These are phyloP conservation scores for Natator depressus DNA, from an alignment of 2,113 vertebrate species.

Conservation along the genomic window DNA sequence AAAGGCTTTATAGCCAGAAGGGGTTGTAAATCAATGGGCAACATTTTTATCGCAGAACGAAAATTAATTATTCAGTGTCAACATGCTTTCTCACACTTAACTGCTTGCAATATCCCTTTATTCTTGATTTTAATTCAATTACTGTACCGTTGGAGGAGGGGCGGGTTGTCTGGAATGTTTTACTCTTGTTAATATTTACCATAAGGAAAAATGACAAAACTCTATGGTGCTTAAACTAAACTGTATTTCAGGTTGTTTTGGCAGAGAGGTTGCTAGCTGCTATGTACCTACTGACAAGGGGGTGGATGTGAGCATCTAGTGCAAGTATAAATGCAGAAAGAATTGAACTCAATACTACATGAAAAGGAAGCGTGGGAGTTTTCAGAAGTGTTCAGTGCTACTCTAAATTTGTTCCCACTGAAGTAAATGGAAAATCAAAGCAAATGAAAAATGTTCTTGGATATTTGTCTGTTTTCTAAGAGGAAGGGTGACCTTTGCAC, in stretches of 20 bases:
- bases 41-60: conserved; percentile 78
- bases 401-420: conserved; percentile 41
- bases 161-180: conserved; percentile 27
- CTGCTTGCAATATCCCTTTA: conserved; percentile 56
- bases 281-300: conserved; percentile 60
- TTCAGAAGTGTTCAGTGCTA: conserved; percentile 18
- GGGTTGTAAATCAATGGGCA: conserved; percentile 84
- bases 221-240: conserved; percentile 50
- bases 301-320: conserved; percentile 52
- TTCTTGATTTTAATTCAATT: conserved; percentile 62
- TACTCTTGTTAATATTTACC: conserved; percentile 52
- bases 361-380: conserved; percentile 15
- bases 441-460: neutral
- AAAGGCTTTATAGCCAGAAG: conserved; percentile 79
- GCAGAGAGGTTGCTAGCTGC: conserved; percentile 29
- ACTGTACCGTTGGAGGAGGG: conserved; percentile 55
- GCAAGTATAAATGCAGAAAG: conserved; percentile 20
- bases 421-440: conserved; percentile 44
- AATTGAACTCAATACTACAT: conserved; percentile 7
- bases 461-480: conserved; percentile 24
- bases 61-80: conserved; percentile 85
- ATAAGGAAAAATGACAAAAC: conserved; percentile 59
- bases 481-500: conserved; percentile 47
- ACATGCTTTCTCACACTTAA: conserved; percentile 77
- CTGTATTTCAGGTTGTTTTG: conserved; percentile 16